Evolutionary conservation across 1,140 invertebrate genomes (phyloP).

Genomic region (Trialeurodes vaporariorum): DNA sequence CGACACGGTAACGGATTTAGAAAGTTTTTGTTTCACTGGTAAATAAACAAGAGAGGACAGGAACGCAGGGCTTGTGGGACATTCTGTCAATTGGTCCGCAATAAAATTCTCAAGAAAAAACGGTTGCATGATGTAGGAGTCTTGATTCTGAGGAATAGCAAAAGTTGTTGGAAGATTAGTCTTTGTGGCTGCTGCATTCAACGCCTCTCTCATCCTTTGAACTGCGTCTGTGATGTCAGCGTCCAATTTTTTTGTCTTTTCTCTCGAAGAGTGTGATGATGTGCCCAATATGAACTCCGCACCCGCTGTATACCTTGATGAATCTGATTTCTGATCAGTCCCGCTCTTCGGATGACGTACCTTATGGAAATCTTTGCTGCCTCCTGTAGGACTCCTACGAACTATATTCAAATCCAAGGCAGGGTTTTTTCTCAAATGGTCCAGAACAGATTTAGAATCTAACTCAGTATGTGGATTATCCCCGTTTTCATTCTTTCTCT

Average conservation of each 20-base stretch:
- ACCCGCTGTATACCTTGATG: constrained; percentile 5
- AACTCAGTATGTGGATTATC: not conserved
- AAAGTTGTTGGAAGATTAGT: constrained; percentile 24
- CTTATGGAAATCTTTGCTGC: not conserved
- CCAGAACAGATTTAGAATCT: constrained; percentile 7
- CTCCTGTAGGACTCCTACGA: constrained; percentile 12
- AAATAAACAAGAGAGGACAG: constrained; percentile 83
- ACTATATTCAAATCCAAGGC: not conserved
- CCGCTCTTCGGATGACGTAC: not conserved
- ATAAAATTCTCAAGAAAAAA: constrained; percentile 59
- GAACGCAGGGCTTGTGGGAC: constrained; percentile 41
- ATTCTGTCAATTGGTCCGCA: constrained; percentile 24
- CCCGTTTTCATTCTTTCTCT: constrained; percentile 5
- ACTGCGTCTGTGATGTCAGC: constrained; percentile 10
- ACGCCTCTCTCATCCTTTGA: constrained; percentile 15
- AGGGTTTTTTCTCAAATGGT: constrained; percentile 4
- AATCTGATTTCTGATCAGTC: constrained; percentile 5
- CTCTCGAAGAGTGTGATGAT: too few species aligned
- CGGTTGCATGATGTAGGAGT: constrained; percentile 62
- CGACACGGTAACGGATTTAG: constrained; percentile 67
- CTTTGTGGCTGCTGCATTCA: constrained; percentile 25
- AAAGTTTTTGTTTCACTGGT: constrained; percentile 73
- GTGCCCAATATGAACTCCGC: constrained; percentile 5
- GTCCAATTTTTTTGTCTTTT: constrained; percentile 12
- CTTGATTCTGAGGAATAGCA: constrained; percentile 29